Conservation (phyloP, 2,797 vertebrate species). For the Megaceryle alcyon region DNA sequence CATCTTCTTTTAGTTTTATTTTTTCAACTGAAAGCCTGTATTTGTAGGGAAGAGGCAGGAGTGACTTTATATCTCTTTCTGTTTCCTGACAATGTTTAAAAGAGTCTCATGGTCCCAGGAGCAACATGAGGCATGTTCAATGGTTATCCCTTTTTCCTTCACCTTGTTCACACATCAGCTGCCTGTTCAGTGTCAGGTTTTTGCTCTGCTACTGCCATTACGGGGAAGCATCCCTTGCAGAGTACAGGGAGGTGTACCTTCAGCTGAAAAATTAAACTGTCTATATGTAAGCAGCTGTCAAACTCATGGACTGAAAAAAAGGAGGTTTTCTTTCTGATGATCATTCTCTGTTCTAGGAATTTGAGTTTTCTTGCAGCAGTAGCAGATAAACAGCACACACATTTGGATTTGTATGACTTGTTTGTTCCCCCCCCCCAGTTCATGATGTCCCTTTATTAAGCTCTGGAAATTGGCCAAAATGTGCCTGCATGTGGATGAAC, state of each 20-base stretch:
- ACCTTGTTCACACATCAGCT: slow-evolving; percentile 61
- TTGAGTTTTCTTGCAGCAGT: neutral
- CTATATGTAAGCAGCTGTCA: neutral
- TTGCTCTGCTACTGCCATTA: slow-evolving; percentile 31
- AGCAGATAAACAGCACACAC: neutral
- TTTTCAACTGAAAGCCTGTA: neutral
- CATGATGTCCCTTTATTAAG: neutral
- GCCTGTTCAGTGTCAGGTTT: slow-evolving; percentile 14
- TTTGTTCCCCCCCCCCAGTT: neutral
- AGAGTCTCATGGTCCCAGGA: neutral
- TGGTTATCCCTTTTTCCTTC: slow-evolving; percentile 52
- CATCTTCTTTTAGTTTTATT: neutral
- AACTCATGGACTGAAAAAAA: neutral
- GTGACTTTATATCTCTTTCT: neutral
- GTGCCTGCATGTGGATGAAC: neutral
- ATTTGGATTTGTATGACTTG: neutral
- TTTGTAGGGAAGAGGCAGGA: neutral
- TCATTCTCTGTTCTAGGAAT: neutral
- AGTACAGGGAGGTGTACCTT: neutral
- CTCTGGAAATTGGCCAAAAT: slow-evolving; percentile 12
- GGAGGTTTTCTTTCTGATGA: neutral
- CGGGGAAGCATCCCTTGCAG: slow-evolving; percentile 28
- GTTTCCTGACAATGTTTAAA: neutral
- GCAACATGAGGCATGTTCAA: neutral
- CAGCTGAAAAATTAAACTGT: slow-evolving; percentile 34